These are phyloP conservation scores for Protula sp. DNA, from an alignment of 2,888 invertebrate species.

Conservation along the genomic window DNA sequence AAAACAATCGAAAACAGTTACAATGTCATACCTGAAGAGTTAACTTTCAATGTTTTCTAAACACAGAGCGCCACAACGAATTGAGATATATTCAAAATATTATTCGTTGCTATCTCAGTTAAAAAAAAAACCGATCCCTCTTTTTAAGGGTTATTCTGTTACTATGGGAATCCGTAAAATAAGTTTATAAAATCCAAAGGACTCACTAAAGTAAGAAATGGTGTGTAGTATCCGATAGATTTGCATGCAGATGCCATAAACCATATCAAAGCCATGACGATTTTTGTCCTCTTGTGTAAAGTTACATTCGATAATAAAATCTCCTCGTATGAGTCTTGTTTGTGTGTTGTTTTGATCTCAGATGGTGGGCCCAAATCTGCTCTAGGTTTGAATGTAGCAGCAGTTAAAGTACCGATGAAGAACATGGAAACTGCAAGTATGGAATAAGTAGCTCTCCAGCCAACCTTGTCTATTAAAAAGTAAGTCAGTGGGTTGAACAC, in stretches of 20 bases:
- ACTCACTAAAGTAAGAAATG: constrained; percentile 17
- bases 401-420: constrained; percentile 14
- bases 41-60: no score
- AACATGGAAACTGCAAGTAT: constrained; percentile 14
- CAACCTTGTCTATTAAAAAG: constrained; percentile 9
- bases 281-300: constrained; percentile 1
- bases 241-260: constrained; percentile 14
- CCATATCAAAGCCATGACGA: constrained; percentile 11
- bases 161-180: no score
- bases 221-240: constrained; percentile 20
- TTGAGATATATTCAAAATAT: no score
- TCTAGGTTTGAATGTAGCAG: constrained; percentile 6
- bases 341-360: no score
- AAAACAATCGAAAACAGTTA: no score
- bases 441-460: constrained; percentile 20
- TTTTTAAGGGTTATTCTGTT: no score
- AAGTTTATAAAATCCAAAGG: neutral
- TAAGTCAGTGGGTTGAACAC: constrained; percentile 24
- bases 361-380: neutral
- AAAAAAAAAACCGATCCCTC: no score
- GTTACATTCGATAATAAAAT: neutral
- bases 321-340: constrained; percentile 1
- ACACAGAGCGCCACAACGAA: no score
- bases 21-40: no score
- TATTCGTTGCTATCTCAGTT: no score